Percentiles rank a stretch among this genome's conserved stretches.
Evolutionary conservation across 1,140 invertebrate genomes (phyloP).

Genomic region (Brachionus rotundiformis): DNA sequence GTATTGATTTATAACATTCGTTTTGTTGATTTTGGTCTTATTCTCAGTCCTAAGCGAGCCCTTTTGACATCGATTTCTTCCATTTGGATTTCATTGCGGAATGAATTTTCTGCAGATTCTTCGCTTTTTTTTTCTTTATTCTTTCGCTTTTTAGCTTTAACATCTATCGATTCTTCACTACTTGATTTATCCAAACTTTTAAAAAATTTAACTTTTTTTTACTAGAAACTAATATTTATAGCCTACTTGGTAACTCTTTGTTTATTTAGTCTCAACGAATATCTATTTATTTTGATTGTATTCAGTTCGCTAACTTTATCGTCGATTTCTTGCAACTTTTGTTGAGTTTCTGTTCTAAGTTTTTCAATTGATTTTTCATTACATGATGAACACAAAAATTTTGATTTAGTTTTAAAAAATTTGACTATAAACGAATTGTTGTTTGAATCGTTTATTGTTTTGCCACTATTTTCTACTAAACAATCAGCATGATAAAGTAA

Average conservation of each 20-base stretch:
- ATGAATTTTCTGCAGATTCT: neutral
- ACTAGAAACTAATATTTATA: neutral
- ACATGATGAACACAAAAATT: neutral
- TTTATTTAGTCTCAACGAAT: neutral
- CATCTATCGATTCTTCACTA: neutral
- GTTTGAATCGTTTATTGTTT: neutral
- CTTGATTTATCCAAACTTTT: neutral
- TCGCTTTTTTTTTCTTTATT: neutral
- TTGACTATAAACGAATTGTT: neutral
- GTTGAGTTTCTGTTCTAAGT: neutral
- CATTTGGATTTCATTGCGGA: neutral
- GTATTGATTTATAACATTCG: neutral
- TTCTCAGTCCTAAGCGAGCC: neutral
- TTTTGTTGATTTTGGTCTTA: neutral
- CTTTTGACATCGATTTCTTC: neutral
- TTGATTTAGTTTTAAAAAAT: neutral
- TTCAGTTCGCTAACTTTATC: neutral
- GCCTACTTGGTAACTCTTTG: neutral
- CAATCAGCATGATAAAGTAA: neutral
- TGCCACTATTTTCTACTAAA: neutral
- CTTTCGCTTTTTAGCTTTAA: neutral
- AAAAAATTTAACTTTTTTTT: neutral
- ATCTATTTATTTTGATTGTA: constrained; percentile 11
- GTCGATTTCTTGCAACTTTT: neutral
- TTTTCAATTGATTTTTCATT: neutral